Base-by-base conservation (phyloP, 2,797 vertebrate species). In the Sebastes melanostomus region DNA sequence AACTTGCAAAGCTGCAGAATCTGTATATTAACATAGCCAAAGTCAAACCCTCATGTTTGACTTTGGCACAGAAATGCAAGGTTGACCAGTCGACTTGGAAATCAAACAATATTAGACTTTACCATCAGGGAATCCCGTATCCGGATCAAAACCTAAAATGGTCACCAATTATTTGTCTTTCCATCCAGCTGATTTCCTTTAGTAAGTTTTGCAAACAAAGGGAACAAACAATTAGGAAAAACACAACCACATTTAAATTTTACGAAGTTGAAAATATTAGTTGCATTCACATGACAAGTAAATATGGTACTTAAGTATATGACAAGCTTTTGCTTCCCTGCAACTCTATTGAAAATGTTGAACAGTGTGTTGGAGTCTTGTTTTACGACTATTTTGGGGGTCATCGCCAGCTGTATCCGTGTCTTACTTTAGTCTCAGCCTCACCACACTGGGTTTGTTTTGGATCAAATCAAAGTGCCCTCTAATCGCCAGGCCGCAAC, bases 401-500 rank as follows among this genome's bases (percentile, higher is more conserved):
- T 78, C 76, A 22, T 75, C 9, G 13, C 60, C 74, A 83, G 83
- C 85, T 86, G 75, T 16, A 56, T 55, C 59, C 16, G 3, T 54
- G 46, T 77, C 59, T 59, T 11, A 72, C 70, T 83, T 72, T 61
- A 78, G 65, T 79, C 74, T 69, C 68, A 55, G 67, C 20, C 65
- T 68, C 75, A 68, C 85, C 85, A 24, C 78, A 59, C 61, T 32
- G 72, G 67, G 62, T 73, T 84, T 42, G 32, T 34, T 73, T 66
- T 55, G 75, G 67, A 84, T 82, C 36, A 18, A 66, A 75, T 25
- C 2, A 46, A 29, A 59, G 20, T 59, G 70, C 79, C 84, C 89
- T 94, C 73, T 93, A 92, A 95, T 94, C 55, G 66, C 86, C 78
- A 72, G 55, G 78, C 92, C 87, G 14, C 91, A 92, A 75, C 93